These are phyloP conservation scores for Sinocyclocheilus grahami DNA, from an alignment of 2,113 vertebrate species.

Conservation along the genomic window DNA sequence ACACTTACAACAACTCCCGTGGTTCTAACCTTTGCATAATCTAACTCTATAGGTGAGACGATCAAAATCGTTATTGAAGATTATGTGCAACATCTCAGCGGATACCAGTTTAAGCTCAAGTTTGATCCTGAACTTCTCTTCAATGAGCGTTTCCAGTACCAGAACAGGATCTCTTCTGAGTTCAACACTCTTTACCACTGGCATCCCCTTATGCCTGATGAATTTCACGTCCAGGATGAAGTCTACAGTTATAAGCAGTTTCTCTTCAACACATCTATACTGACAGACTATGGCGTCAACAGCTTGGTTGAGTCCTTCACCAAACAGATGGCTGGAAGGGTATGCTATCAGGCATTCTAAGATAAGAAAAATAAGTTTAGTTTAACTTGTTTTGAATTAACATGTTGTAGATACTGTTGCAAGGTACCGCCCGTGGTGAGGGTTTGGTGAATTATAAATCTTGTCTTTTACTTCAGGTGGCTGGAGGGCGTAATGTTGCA, in stretches of 20 bases:
- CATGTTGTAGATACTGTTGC: constrained; percentile 28
- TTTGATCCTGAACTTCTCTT: constrained; percentile 96
- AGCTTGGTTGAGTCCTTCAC: constrained; percentile 90
- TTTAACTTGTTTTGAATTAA: neutral
- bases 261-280: constrained; percentile 91
- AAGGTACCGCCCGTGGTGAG: neutral
- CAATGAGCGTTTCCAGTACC: constrained; percentile 91
- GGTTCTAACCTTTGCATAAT: neutral
- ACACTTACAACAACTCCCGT: neutral
- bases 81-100: constrained; percentile 95
- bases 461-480: constrained; percentile 76
- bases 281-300: constrained; percentile 86
- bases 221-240: constrained; percentile 83
- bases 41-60: constrained; percentile 83
- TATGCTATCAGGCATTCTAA: constrained; percentile 66
- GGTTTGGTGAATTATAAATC: neutral
- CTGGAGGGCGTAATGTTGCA: constrained; percentile 90
- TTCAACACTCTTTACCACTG: constrained; percentile 99
- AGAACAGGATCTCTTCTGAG: constrained; percentile 93
- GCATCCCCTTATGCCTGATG: constrained; percentile 93
- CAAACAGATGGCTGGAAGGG: constrained; percentile 91
- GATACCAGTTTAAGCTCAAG: constrained; percentile 95
- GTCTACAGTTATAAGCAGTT: constrained; percentile 91
- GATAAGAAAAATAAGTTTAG: neutral
- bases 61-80: constrained; percentile 99